A percentile compares a stretch with the other conserved stretches of the same genome.
These are phyloP conservation scores for Indri indri DNA, from an alignment of 2,113 vertebrate genomes.

Conservation along the genomic window DNA sequence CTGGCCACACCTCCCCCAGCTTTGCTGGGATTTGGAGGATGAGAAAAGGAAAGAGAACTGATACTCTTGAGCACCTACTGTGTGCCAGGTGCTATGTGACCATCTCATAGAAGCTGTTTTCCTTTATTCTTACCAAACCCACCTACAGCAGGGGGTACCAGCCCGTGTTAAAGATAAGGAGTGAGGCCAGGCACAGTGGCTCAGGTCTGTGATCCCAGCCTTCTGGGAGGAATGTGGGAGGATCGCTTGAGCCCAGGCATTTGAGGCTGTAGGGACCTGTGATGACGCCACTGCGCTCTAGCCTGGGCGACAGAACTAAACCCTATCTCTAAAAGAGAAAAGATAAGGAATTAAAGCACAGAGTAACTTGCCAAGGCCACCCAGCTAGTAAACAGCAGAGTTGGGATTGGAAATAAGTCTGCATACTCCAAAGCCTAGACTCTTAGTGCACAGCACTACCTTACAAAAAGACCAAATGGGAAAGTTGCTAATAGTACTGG, in stretches of 20 bases:
- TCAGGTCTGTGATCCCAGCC: no score
- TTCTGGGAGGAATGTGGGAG: no score
- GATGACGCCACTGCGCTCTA: no score
- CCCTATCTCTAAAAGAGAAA: no score
- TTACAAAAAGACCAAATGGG: no score
- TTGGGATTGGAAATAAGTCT: background rate
- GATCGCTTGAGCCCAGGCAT: no score
- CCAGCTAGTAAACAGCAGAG: background rate
- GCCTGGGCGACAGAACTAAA: no score
- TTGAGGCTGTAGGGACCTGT: no score
- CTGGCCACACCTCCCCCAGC: fast-evolving
- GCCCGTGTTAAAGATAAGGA: background rate
- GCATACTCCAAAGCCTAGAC: background rate
- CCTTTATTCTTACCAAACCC: background rate
- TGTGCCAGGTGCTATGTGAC: background rate
- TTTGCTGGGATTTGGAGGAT: background rate
- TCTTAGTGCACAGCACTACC: background rate
- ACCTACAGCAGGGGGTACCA: no score
- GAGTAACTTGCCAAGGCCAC: background rate
- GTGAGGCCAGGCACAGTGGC: no score
- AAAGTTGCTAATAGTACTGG: no score
- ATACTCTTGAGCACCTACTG: background rate
- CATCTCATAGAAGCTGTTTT: background rate
- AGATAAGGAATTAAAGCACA: background rate
- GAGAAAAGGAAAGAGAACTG: background rate